Conservation (phyloP, 92 coral and sea anemone genomes). For the Metridium senile region DNA sequence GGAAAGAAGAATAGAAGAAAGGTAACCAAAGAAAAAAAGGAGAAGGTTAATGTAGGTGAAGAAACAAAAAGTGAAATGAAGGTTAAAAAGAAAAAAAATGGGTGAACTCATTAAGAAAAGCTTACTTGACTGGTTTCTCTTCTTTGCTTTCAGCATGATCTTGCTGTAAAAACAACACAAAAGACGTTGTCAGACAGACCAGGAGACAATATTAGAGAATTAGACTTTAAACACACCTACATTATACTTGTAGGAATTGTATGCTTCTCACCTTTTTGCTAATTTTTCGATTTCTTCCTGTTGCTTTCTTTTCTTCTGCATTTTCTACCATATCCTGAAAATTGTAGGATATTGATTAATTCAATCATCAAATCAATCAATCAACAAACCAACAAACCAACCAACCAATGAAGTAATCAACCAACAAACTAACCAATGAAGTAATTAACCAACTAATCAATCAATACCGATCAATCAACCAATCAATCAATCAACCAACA, state of each 20-base stretch:
- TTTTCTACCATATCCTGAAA: slow-evolving; percentile 95
- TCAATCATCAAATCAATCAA: no score
- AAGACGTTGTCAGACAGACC: not conserved
- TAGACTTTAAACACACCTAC: no score
- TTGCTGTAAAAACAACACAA: slow-evolving; percentile 34
- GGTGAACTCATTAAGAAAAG: not conserved
- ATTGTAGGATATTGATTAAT: not conserved
- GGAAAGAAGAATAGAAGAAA: not conserved
- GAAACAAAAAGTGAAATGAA: no score
- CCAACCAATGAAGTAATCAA: no score
- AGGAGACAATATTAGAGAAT: not conserved
- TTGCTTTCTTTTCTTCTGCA: slow-evolving; percentile 94
- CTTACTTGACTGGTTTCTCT: slow-evolving; percentile 78
- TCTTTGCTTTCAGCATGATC: slow-evolving; percentile 59
- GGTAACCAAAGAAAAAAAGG: not conserved
- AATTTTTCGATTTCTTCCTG: slow-evolving; percentile 69
- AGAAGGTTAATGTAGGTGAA: no score
- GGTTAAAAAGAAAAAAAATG: no score
- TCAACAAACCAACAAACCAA: no score
- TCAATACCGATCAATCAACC: no score
- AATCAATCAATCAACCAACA: no score
- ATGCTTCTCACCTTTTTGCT: slow-evolving; percentile 45
- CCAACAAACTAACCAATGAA: no score
- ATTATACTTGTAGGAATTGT: no score
- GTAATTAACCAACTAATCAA: no score